Evolutionary conservation across 2,113 vertebrate genomes (phyloP).

Genomic region (Thermophis baileyi): DNA sequence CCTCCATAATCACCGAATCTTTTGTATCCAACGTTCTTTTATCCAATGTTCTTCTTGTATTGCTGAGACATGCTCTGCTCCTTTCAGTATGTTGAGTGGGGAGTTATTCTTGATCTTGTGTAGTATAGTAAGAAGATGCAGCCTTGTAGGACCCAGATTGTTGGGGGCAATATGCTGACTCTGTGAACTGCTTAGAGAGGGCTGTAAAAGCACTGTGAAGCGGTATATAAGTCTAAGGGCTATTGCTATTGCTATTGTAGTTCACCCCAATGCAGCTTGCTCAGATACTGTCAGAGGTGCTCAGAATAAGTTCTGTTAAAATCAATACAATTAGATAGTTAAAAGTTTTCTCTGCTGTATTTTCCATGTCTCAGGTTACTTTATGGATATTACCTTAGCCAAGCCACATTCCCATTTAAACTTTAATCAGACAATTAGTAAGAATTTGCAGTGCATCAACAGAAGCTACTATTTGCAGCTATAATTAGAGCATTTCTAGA

Average conservation of each 20-base stretch:
- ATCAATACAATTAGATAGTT: neutral
- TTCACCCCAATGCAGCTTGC: neutral
- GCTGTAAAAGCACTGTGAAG: too few relatives aligned
- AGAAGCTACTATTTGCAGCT: neutral
- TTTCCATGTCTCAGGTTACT: neutral
- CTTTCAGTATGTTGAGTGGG: neutral
- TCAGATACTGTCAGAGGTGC: neutral
- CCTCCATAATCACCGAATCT: neutral
- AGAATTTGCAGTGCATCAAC: neutral
- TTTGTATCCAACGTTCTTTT: neutral
- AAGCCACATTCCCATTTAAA: neutral
- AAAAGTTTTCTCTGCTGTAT: accelerated
- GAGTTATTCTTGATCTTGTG: neutral
- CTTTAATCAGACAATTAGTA: neutral
- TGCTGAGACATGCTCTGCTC: neutral
- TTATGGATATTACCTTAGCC: neutral
- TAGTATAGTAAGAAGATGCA: neutral
- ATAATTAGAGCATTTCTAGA: neutral
- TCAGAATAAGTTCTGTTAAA: neutral
- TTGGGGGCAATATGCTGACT: too few relatives aligned
- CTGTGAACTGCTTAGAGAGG: too few relatives aligned
- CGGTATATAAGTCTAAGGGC: too few relatives aligned
- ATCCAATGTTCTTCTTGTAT: neutral
- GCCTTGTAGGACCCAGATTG: too few relatives aligned
- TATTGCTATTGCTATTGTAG: too few relatives aligned